A percentile compares a stretch with the other conserved stretches of the same genome.
These are phyloP conservation scores for Acanthosepion lycidas DNA, from an alignment of 2,888 invertebrate species.

Conservation along the genomic window DNA sequence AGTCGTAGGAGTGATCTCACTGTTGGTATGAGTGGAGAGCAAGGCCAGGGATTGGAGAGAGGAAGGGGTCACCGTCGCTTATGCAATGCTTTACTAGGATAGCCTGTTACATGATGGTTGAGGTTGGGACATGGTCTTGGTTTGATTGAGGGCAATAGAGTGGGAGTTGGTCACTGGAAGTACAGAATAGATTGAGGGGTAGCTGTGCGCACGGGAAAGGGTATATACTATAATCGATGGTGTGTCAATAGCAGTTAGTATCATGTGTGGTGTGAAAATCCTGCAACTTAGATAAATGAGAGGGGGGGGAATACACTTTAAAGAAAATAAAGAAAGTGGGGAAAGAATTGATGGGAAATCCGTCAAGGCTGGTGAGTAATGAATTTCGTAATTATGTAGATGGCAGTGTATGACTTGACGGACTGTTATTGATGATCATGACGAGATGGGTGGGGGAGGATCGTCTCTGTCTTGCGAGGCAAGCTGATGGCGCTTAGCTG, in stretches of 20 bases:
- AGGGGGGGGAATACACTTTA: background rate
- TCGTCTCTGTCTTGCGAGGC: background rate
- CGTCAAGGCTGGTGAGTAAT: background rate
- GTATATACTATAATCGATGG: background rate
- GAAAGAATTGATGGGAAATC: background rate
- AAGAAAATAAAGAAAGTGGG: background rate
- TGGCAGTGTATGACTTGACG: background rate
- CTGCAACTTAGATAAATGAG: background rate
- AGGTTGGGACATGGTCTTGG: background rate
- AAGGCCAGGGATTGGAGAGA: background rate
- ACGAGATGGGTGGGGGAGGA: background rate
- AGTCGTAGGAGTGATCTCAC: no score
- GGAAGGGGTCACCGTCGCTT: background rate
- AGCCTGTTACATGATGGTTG: background rate
- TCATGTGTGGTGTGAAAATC: conserved; percentile 4
- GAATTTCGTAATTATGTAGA: background rate
- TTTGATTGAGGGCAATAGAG: background rate
- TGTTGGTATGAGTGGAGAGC: no score
- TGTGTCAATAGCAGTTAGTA: background rate
- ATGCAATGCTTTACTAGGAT: background rate
- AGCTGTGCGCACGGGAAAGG: background rate
- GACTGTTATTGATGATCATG: background rate
- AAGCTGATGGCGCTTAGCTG: background rate
- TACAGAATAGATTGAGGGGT: background rate
- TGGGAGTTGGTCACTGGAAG: background rate